Evolutionary conservation across 2,113 vertebrate genomes (phyloP).

Genomic region (Anthoscopus minutus): DNA sequence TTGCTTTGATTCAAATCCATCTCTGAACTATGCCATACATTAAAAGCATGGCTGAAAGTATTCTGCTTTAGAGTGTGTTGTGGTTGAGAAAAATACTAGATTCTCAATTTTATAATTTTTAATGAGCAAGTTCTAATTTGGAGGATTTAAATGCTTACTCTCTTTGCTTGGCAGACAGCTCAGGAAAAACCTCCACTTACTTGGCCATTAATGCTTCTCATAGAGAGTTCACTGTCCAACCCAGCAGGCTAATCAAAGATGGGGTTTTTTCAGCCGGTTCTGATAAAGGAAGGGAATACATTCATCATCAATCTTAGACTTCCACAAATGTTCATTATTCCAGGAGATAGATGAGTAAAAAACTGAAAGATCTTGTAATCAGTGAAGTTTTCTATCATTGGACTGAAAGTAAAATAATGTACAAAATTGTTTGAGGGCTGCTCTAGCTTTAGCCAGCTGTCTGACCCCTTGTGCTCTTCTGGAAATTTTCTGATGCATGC

Average conservation of each 20-base stretch:
- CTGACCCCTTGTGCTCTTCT: background rate
- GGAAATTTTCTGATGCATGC: background rate
- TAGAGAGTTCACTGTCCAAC: background rate
- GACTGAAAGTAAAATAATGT: background rate
- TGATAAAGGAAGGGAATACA: background rate
- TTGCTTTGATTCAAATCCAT: background rate
- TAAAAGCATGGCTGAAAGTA: background rate
- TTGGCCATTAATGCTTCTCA: background rate
- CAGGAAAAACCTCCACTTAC: background rate
- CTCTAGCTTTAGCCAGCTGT: background rate
- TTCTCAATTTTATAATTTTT: background rate
- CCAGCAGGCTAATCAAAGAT: conserved; percentile 6
- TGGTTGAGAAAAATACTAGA: background rate
- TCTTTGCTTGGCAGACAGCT: background rate
- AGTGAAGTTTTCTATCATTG: background rate
- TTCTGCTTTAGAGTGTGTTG: background rate
- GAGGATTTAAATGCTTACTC: background rate
- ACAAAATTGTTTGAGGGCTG: background rate
- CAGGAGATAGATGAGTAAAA: background rate
- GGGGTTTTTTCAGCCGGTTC: background rate
- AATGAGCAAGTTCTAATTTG: background rate
- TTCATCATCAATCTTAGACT: background rate
- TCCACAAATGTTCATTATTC: background rate
- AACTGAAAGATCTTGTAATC: background rate
- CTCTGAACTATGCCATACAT: background rate